phyloP scores from a whole-genome alignment of 92 coral and sea anemone species.

The Anthopleura xanthogrammica region DNA sequence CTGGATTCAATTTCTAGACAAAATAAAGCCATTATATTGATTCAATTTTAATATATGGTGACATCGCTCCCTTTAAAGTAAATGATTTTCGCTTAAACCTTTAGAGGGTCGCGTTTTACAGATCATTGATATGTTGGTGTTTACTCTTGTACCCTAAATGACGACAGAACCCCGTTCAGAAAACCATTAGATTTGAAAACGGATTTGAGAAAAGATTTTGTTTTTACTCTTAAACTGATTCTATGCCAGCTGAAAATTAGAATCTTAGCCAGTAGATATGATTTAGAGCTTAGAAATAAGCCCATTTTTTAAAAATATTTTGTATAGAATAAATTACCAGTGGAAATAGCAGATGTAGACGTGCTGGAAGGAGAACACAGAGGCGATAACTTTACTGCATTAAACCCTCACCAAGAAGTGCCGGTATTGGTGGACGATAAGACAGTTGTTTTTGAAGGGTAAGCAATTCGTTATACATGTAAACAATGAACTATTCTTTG shows the following conservation, averaged over 20 bases:
- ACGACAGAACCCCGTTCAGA: background rate
- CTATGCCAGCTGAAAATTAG: too few species aligned
- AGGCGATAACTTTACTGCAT: conserved; percentile 56
- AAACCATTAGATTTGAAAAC: background rate
- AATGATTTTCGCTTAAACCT: background rate
- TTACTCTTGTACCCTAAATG: background rate
- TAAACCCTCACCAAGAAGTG: conserved; percentile 82
- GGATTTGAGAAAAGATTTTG: too few species aligned
- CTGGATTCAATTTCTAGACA: too few species aligned
- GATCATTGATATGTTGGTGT: background rate
- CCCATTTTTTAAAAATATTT: background rate
- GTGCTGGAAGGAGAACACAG: conserved; percentile 73
- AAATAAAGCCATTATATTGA: too few species aligned
- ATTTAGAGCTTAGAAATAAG: background rate
- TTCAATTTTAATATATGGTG: too few species aligned
- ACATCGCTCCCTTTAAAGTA: too few species aligned
- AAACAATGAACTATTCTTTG: background rate
- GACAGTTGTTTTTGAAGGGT: conserved; percentile 80
- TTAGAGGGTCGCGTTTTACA: background rate
- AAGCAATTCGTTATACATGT: conserved; percentile 5
- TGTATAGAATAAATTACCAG: conserved; percentile 70
- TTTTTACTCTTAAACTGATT: too few species aligned
- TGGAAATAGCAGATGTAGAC: conserved; percentile 73
- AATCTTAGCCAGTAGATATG: too few species aligned
- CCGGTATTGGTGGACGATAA: conserved; percentile 79